Base-by-base conservation (phyloP, 1,140 invertebrate genomes). In the Ylistrum balloti region DNA sequence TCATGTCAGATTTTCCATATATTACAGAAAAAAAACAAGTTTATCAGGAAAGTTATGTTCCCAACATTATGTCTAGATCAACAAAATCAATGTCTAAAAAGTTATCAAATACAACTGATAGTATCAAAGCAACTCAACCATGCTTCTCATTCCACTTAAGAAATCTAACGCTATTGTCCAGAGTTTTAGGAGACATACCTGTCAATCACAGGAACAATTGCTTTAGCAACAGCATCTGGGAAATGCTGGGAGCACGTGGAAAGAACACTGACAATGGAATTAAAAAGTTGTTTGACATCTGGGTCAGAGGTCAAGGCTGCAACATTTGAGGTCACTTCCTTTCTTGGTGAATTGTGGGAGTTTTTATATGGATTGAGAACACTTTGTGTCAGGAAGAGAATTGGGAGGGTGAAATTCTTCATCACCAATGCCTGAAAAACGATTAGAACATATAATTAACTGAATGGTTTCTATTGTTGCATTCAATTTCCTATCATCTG, bases 351-450 rank as follows among this genome's bases (percentile, higher is more conserved):
- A 74, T 45, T 45, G 86, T 90, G 11, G 38, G 33, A 32, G 20
- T 89, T 32, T 0, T 34, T 33, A 34, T 33, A 13, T 56, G 41
- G 22, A 41, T 41, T 56, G n/a, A 33, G 33, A 45, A 93, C 88
- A 89, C 92, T 91, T 38, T 95, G 94, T 35, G 95, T 95, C 28
- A 96, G 89, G 22, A 96, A 92, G 33, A 95, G 92, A 20, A 95
- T 95, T 9, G 95, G 93, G 34, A 96, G 87, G 17, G 95, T 95
- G 92, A 91, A 95, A 20, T 96, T 94, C 90, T 96, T 96, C 95
- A 96, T 95, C 13, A 95, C 48, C 34, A 95, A 89, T 15, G 95
- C 94, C 95, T 96, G 91, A 34, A 94, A 91, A 38, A 11, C 7
- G 17, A 74, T 45, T 17, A 45, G 17, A 45, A 45, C 10, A 45